These are phyloP conservation scores for Hippopotamus amphibius DNA, from an alignment of 2,113 vertebrate genomes.

Conservation along the genomic window DNA sequence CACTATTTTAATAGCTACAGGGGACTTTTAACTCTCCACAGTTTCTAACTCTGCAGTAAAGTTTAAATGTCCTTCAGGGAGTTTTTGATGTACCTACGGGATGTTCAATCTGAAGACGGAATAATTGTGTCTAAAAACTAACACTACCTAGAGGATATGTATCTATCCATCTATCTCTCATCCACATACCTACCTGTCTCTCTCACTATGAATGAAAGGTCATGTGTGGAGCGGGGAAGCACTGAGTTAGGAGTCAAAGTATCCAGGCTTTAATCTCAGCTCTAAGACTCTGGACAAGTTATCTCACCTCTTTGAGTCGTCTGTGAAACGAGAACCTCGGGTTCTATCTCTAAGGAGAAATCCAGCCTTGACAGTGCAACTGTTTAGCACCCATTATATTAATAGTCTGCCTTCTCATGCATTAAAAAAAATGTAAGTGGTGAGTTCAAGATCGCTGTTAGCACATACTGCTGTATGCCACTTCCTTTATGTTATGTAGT, in stretches of 20 bases:
- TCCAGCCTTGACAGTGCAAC: background rate
- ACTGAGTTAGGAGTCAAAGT: background rate
- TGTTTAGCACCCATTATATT: background rate
- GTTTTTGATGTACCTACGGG: constrained; percentile 39
- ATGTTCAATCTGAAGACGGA: constrained; percentile 15
- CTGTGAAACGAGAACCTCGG: background rate
- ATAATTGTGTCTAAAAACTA: constrained; percentile 16
- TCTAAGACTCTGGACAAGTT: background rate
- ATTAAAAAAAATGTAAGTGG: background rate
- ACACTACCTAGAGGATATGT: background rate
- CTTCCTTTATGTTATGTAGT: background rate
- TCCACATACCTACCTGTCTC: background rate
- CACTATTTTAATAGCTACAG: constrained; percentile 59
- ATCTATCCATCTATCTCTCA: background rate
- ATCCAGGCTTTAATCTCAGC: background rate
- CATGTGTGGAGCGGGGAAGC: background rate
- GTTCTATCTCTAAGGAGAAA: background rate
- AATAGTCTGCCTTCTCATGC: background rate
- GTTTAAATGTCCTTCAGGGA: constrained; percentile 59
- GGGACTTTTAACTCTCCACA: constrained; percentile 54
- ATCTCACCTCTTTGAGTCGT: background rate
- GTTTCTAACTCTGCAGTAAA: constrained; percentile 56
- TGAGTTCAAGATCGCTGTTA: background rate
- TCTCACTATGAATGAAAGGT: background rate
- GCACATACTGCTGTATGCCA: background rate